Evolutionary conservation across 2,797 vertebrate genomes (phyloP), one percentile per base, ranked within the genome.

Genomic region (Scleropages formosus): DNA sequence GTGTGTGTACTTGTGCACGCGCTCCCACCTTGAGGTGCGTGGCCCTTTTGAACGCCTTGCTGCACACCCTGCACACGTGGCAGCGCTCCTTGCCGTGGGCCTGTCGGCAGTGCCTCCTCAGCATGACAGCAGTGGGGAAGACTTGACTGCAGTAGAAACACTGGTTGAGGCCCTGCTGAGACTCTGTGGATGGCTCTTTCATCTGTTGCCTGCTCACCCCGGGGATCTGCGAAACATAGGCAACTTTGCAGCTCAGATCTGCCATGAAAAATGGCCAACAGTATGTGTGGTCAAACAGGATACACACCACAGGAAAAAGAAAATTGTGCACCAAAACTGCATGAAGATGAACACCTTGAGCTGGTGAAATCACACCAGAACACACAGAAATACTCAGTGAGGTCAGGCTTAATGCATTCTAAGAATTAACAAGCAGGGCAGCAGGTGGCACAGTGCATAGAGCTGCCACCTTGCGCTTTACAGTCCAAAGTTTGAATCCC

Each of bases 1-100:
- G 31, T n/a, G 18, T 75, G 26, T 22, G 51, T 67, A 64, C 75
- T 64, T 47, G 26, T 75, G 31, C 15, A 10, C 56, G 53, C 39
- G 61, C 18, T 47, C 69, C 56, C 90, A 98, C 98, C 95, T 98
- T 99, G 79, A 99, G 94, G 84, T 99, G 98, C 0, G 97, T 96
- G 20, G 97, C 96, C 3, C 98, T 85, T 82, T 99, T 99, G 83
- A 99, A 99, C 76, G 96, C 97, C 88, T 99, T 99, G 85, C 87
- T 94, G 84, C 98, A 99, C 79, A 95, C 73, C 0, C 85, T 86
- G 80, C 98, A 99, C 67, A 98, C 92, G 0, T 99, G 96, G 80
- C 97, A 95, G 81, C 97, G 93, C 84, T 98, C 97, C 64, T 97
- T 95, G 78, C 95, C 96, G 0, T 99, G 98, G 44, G 88, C 89